Evolutionary conservation across 2,797 vertebrate species (phyloP), one percentile per base, ranked within the genome.

Genomic region (Acanthis flammea): DNA sequence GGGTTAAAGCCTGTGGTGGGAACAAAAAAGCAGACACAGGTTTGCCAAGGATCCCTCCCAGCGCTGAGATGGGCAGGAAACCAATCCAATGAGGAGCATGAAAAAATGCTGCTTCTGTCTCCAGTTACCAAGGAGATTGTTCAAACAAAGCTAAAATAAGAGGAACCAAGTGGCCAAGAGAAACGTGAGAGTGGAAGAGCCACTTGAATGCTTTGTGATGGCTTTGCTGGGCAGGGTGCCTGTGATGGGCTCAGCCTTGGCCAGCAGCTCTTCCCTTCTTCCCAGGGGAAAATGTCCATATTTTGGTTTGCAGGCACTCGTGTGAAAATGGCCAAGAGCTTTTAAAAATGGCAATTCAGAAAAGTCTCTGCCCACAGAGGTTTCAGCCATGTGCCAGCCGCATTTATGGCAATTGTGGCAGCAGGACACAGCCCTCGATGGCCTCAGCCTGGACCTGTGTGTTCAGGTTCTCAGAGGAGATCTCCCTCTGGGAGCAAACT

Each of bases 61-160:
- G 76, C 11, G 17, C 80, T 2, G 30, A 95, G 80, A 94, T 76
- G 94, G 94, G 94, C 86, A 93, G 88, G 94, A 96, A 97, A 96
- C 55, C 94, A 96, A 96, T 95, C 80, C 55, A 73, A 89, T 2
- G 47, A 90, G 90, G 66, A 95, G 95, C 92, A 94, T 28, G 54
- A 90, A 92, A 95, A 97, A 97, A 95, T 51, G 70, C 93, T 95
- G 51, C 89, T 95, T 95, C 95, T 96, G 96, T 84, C 95, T 97
- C 80, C 61, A 30, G 97, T 98, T 98, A 95, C 97, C 97, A 98
- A 96, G 98, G 98, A 97, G 97, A 98, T 94, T 91, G 80, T 95
- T 97, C 96, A 98, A 98, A 98, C 95, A 98, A 96, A 97, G 88
- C 94, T 97, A 98, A 97, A 98, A 97, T 97, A 97, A 97, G 96